Evolutionary conservation across 2,797 vertebrate species (phyloP), one percentile per base, ranked within the genome.

Genomic region (Anguilla obscura): DNA sequence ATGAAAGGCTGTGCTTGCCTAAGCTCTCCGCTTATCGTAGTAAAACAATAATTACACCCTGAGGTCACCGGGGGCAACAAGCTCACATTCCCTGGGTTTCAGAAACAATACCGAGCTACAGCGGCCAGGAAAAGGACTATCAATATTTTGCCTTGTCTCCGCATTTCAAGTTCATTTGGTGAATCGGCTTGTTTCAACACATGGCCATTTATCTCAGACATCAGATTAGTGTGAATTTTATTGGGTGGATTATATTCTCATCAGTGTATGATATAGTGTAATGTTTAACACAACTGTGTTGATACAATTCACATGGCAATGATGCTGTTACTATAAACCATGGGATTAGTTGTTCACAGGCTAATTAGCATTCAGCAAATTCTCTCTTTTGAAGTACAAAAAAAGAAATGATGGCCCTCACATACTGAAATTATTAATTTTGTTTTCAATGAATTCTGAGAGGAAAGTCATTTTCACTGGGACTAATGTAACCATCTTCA

Each of bases 221-320:
- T 92, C 90, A 89, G 90, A 90, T 91, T 91, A 87, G 88, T 88
- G 89, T 52, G 89, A 85, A 56, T 91, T 91, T 92, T 87, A 88
- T 87, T 90, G 91, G 90, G 91, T 87, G 85, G 92, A 91, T 88
- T 90, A 88, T 90, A 88, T 92, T 74, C 82, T 84, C 21, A 71
- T 30, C 18, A 74, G 50, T 52, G 24, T 87, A 60, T 56, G 60
- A 87, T 50, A 54, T 40, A 69, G 82, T 83, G 33, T 66, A 56
- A 66, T 87, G 30, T 56, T 83, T 40, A 30, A 87, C 86, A 84
- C 21, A 52, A 84, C 69, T 84, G 79, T 45, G 14, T 40, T 58
- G 6, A 85, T 89, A 80, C 86, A 85, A 87, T n/a, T 84, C 56
- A 89, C 82, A 69, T 85, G 85, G 58, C 87, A 92, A 90, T 89